These are phyloP conservation scores for Pelusios castaneus DNA, from an alignment of 2,113 vertebrate genomes.

Conservation along the genomic window DNA sequence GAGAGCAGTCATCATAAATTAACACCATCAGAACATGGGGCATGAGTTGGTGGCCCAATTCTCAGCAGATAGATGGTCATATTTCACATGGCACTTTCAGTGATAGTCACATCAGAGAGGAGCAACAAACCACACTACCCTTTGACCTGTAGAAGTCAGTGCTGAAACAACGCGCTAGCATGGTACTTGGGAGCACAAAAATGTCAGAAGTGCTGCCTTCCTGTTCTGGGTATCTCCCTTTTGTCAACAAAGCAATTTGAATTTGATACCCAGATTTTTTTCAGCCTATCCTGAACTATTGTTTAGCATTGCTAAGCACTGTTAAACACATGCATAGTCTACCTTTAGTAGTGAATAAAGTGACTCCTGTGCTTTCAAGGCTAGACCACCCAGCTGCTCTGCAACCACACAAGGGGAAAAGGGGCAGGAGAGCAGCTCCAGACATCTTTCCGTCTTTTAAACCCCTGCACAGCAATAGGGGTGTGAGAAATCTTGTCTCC, in stretches of 20 bases:
- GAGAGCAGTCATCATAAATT: background rate
- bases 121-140: background rate
- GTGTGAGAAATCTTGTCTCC: background rate
- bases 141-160: background rate
- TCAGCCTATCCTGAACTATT: background rate
- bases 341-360: background rate
- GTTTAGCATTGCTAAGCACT: rapidly evolving
- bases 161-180: background rate
- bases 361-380: background rate
- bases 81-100: background rate
- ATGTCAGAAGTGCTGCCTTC: background rate
- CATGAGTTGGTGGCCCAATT: background rate
- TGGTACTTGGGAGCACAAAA: background rate
- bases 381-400: background rate
- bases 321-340: background rate
- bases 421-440: background rate
- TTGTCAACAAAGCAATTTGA: background rate
- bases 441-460: background rate
- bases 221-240: background rate
- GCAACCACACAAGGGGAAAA: background rate
- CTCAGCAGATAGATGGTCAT: background rate
- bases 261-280: background rate
- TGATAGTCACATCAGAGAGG: background rate
- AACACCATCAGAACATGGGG: background rate
- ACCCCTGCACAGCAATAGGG: background rate